Percentiles rank a stretch among this genome's conserved stretches.
Evolutionary conservation across 2,888 invertebrate species (phyloP).

Genomic region (Apantesis nais): DNA sequence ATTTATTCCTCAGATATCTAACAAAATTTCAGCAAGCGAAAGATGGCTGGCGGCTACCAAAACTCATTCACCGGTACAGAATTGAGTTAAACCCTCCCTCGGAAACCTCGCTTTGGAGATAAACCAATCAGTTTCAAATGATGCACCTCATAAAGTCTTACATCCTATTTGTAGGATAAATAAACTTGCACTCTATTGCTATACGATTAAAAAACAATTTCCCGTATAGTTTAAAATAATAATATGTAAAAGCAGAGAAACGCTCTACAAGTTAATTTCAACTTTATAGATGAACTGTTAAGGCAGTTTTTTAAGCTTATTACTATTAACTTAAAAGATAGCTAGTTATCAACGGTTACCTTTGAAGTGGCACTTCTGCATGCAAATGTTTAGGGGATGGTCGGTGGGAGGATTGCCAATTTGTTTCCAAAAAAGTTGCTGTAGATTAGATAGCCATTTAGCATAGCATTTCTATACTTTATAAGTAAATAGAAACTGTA

Average conservation of each 20-base stretch:
- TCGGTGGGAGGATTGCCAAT: slow-evolving; percentile 68
- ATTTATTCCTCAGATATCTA: slow-evolving; percentile 12
- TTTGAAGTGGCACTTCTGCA: slow-evolving; percentile 86
- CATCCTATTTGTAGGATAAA: not conserved
- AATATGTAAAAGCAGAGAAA: slow-evolving; percentile 19
- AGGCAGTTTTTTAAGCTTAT: slow-evolving; percentile 25
- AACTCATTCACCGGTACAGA: slow-evolving; percentile 84
- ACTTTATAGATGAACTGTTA: not conserved
- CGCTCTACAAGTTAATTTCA: slow-evolving; percentile 29
- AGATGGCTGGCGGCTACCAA: slow-evolving; percentile 84
- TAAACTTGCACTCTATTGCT: slow-evolving; percentile 24
- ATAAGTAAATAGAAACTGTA: slow-evolving; percentile 12
- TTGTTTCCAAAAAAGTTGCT: slow-evolving; percentile 53
- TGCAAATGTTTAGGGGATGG: slow-evolving; percentile 74
- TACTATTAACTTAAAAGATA: slow-evolving; percentile 48
- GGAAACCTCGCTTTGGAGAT: slow-evolving; percentile 67
- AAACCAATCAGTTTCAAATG: slow-evolving; percentile 64
- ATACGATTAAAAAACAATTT: not conserved
- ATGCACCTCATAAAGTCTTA: slow-evolving; percentile 18
- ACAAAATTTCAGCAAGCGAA: slow-evolving; percentile 44
- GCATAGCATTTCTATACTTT: too few relatives aligned
- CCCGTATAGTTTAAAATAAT: not conserved
- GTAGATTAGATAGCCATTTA: slow-evolving; percentile 41
- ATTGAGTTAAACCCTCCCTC: slow-evolving; percentile 77
- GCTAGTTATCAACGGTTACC: slow-evolving; percentile 77